Evolutionary conservation across 1,140 invertebrate species (phyloP), one percentile per base, ranked within the genome.

Genomic region (Sweltsa coloradensis): DNA sequence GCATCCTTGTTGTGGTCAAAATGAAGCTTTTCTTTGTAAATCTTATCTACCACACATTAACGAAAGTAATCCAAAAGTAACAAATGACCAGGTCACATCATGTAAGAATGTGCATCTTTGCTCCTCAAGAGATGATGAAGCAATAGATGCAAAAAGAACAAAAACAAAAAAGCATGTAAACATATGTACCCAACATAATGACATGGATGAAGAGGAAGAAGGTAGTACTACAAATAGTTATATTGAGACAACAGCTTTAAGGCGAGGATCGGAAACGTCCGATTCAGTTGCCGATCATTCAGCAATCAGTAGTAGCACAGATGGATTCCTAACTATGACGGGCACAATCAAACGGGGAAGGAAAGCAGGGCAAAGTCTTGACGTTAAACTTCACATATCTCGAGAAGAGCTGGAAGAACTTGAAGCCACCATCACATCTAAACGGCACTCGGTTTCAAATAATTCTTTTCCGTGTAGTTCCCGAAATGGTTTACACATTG

Each of bases 261-360:
- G 52, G 22, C 43, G 55, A 34, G 43, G 43, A 29, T 57, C 56
- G 9, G 51, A 57, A 49, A 55, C 55, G 9, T 57, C 57, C 7
- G 56, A 58, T 36, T 56, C 54, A 9, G 51, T 48, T 14, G 50
- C 45, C 21, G 57, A 58, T 37, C 47, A 52, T n/a, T 56, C 54
- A 11, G 50, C 34, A 6, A 48, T 51, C 21, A 48, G 52, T 22
- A 41, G 34, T 9, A 57, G 54, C 19, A 55, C 46, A 26, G 58
- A 60, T 6, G 57, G 56, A 36, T 59, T 51, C 41, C 48, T 79
- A 22, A 78, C 75, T 7, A 76, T 79, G 74, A 81, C 79, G 5
- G 81, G 81, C 14, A 84, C 80, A 13, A 80, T 84, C 4, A 82
- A 80, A 55, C 64, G 79, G 34, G 81, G 81, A 0, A 76, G 76